Percentiles rank a stretch among this genome's conserved stretches.
These are phyloP conservation scores for human (Homo sapiens) DNA, from an alignment of 2,113 vertebrate species.

Conservation along the genomic window GRCh38 chr4:45708501-45709000, in stretches of 20 bases:
- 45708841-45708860: neutral
- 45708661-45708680: neutral
- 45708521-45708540: neutral
- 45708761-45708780: neutral
- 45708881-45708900: neutral
- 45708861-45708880: neutral
- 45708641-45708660: neutral
- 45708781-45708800: neutral
- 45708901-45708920: neutral
- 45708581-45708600: neutral
- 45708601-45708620: neutral
- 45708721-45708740: neutral
- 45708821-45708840: neutral
- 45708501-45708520: neutral
- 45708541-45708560: neutral
- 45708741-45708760: neutral
- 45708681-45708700: neutral
- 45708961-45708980: neutral
- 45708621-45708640: neutral
- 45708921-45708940: neutral
- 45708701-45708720: neutral
- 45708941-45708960: neutral
- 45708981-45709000: neutral
- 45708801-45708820: neutral
- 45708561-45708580: neutral